Evolutionary conservation across 2,797 vertebrate genomes (phyloP).

Genomic region (Tapera naevia): DNA sequence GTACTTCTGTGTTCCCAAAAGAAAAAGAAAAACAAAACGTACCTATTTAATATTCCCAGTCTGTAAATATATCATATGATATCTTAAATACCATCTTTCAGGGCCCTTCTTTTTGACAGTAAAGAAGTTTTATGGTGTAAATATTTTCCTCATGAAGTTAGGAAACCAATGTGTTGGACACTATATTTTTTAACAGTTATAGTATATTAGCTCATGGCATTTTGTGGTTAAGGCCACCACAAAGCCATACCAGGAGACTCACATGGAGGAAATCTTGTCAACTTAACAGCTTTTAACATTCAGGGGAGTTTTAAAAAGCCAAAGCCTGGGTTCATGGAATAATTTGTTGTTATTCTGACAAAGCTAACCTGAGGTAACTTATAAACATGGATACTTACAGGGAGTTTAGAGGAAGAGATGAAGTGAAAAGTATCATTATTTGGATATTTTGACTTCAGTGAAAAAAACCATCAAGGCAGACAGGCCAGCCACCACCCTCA

Average conservation of each 20-base stretch:
- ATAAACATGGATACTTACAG: neutral
- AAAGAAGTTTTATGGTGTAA: neutral
- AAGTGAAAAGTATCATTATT: neutral
- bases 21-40: neutral
- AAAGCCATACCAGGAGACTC: neutral
- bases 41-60: neutral
- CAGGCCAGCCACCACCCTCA: neutral
- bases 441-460: neutral
- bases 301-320: neutral
- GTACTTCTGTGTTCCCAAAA: neutral
- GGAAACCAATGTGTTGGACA: neutral
- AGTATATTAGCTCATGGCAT: conserved; percentile 47
- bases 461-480: neutral
- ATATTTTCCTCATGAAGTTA: conserved; percentile 45
- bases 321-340: neutral
- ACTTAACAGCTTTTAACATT: neutral
- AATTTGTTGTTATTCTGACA: neutral
- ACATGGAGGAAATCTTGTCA: neutral
- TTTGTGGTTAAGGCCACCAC: neutral
- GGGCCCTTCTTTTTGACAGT: neutral
- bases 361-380: neutral
- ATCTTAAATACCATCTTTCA: conserved; percentile 15
- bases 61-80: neutral
- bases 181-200: conserved; percentile 39
- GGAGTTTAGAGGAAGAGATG: neutral